Evolutionary conservation across 2,113 vertebrate species (phyloP).

Genomic region (Myodes glareolus): DNA sequence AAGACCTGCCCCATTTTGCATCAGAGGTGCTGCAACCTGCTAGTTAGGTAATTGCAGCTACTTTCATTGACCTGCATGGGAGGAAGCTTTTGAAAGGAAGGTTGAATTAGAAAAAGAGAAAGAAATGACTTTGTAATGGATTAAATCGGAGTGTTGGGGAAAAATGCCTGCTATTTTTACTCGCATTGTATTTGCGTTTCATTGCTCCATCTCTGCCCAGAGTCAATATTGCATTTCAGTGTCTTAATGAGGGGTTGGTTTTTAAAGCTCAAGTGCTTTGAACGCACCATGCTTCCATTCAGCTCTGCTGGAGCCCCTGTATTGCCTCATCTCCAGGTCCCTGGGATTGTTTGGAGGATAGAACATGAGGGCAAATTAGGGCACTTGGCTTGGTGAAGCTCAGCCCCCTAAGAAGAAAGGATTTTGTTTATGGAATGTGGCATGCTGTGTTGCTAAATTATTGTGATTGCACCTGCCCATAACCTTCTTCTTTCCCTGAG

Average conservation of each 20-base stretch:
- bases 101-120: slow-evolving; percentile 28
- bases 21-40: not conserved
- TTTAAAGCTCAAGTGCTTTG: slow-evolving; percentile 74
- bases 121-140: not conserved
- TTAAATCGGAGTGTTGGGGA: slow-evolving; percentile 42
- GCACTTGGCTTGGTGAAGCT: slow-evolving; percentile 59
- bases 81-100: slow-evolving; percentile 24
- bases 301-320: slow-evolving; percentile 65
- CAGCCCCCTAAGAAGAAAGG: slow-evolving; percentile 56
- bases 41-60: not conserved
- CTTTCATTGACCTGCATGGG: not conserved
- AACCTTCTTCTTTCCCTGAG: slow-evolving; percentile 15
- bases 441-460: slow-evolving; percentile 72
- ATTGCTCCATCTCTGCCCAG: slow-evolving; percentile 31
- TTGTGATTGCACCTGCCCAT: slow-evolving; percentile 59
- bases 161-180: slow-evolving; percentile 64
- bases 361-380: slow-evolving; percentile 75
- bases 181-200: slow-evolving; percentile 33
- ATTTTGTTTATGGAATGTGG: slow-evolving; percentile 75
- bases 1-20: not conserved
- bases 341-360: not conserved
- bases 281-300: slow-evolving; percentile 72
- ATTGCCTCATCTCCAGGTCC: slow-evolving; percentile 30
- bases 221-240: slow-evolving; percentile 71
- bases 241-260: slow-evolving; percentile 79